Evolutionary conservation across 2,113 vertebrate species (phyloP).

Genomic region (Psittacula cyanocephala): DNA sequence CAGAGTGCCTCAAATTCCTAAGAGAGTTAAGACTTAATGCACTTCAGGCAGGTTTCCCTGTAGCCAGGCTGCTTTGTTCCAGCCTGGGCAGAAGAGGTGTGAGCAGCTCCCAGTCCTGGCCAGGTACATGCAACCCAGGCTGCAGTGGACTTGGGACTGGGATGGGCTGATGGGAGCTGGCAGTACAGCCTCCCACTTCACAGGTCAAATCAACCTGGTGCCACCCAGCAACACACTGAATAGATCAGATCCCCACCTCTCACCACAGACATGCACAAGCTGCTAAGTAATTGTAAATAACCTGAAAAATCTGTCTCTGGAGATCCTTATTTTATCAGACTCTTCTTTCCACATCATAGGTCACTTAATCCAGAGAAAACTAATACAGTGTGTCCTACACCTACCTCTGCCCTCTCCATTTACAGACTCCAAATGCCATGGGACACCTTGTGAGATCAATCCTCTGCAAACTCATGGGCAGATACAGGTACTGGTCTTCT

Average conservation of each 20-base stretch:
- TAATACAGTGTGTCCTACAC: background rate
- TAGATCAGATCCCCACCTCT: background rate
- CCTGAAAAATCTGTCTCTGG: background rate
- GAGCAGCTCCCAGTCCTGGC: background rate
- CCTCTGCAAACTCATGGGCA: background rate
- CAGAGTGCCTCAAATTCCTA: conserved; percentile 10
- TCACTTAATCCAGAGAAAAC: background rate
- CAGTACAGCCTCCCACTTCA: background rate
- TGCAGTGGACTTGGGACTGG: background rate
- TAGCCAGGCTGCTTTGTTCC: background rate
- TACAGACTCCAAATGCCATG: background rate
- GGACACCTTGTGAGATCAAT: background rate
- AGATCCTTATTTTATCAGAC: background rate
- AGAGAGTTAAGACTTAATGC: background rate
- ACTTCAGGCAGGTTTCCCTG: background rate
- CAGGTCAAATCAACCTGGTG: background rate
- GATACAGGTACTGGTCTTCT: conserved; percentile 25
- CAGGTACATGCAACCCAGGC: background rate
- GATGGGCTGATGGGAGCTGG: rapidly evolving
- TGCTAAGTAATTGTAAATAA: background rate
- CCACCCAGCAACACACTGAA: background rate
- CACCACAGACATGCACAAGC: rapidly evolving
- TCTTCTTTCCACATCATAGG: background rate
- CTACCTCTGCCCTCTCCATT: background rate
- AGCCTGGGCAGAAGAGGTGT: background rate